Base-by-base conservation (phyloP, 1,140 invertebrate genomes). In the Mesaphorura yosii region DNA sequence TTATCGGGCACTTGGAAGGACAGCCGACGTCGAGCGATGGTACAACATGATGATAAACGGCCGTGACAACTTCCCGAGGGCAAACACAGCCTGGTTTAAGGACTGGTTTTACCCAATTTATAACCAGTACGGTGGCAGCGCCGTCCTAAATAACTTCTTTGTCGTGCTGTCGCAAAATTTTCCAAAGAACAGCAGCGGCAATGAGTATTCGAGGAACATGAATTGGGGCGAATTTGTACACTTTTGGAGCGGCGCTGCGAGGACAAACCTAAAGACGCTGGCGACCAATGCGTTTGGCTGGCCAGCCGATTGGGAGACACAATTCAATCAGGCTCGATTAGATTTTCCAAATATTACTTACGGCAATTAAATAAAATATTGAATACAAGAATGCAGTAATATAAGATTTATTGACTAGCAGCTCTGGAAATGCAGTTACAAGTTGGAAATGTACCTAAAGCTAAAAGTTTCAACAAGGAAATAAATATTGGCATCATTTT, bases 151-250 rank as follows among this genome's bases (percentile, higher is more conserved):
- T 17, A 49, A 31, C 15, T 60, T 40, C 27, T 60, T 60, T 27
- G 39, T 20, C 23, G 19, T 56, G 0, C 27, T 60, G 4, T 31
- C 51, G 20, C 44, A 57, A 29, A n/a, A 60, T 48, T 57, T 49
- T 37, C 47, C 57, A 1, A 55, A 46, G 22, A 58, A 51, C 47
- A n/a, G n/a, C n/a, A n/a, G n/a, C n/a, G 51, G 55, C 2, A 39
- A 54, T n/a, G 44, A 42, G 14, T 62, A 58, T 23, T 19, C 26
- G 3, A 22, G 60, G 20, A 25, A 44, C 15, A 52, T 62, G 40
- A 62, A 58, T 40, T 37, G 38, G 39, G 60, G 60, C 23, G 57
- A 63, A 53, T 57, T 59, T 53, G 38, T 63, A 23, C 60, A 63
- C 51, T 63, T 63, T 44, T 63, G 47, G 48, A 63, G 60, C 23